These are phyloP conservation scores for Formica aserva DNA, from an alignment of 2,888 invertebrate genomes.

Conservation along the genomic window DNA sequence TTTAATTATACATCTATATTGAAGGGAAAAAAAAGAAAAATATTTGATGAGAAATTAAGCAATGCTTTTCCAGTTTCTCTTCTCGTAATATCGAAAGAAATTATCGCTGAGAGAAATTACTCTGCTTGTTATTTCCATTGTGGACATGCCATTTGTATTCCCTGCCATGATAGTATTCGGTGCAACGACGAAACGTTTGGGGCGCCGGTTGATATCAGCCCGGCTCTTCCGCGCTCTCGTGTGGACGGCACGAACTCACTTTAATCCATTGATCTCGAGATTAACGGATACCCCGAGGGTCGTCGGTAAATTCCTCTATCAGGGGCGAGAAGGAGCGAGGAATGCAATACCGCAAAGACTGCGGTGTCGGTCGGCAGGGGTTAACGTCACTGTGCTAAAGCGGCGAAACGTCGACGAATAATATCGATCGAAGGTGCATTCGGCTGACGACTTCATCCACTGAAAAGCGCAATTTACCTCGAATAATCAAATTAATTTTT, in stretches of 20 bases:
- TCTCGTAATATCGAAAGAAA: constrained; percentile 21
- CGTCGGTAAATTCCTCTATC: constrained; percentile 64
- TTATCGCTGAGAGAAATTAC: neutral
- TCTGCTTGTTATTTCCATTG: neutral
- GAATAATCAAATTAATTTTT: neutral
- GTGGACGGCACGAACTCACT: constrained; percentile 61
- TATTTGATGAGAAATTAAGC: neutral
- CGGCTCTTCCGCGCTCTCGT: constrained; percentile 42
- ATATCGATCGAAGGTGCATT: constrained; percentile 34
- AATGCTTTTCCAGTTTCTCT: neutral
- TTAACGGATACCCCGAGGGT: constrained; percentile 68
- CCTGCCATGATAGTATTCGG: constrained; percentile 26
- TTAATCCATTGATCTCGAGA: constrained; percentile 71
- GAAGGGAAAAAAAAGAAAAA: neutral
- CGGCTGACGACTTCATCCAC: constrained; percentile 28
- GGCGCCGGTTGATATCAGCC: constrained; percentile 44
- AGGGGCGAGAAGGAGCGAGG: constrained; percentile 63
- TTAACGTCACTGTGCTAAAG: constrained; percentile 41
- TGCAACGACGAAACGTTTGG: constrained; percentile 38
- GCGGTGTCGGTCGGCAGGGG: constrained; percentile 57
- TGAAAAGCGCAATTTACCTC: constrained; percentile 10
- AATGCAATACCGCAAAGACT: constrained; percentile 66
- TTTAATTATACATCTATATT: neutral
- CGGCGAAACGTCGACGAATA: constrained; percentile 52
- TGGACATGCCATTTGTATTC: constrained; percentile 44